Evolutionary conservation across 2,797 vertebrate species (phyloP).

Genomic region (Pteropus rufus): DNA sequence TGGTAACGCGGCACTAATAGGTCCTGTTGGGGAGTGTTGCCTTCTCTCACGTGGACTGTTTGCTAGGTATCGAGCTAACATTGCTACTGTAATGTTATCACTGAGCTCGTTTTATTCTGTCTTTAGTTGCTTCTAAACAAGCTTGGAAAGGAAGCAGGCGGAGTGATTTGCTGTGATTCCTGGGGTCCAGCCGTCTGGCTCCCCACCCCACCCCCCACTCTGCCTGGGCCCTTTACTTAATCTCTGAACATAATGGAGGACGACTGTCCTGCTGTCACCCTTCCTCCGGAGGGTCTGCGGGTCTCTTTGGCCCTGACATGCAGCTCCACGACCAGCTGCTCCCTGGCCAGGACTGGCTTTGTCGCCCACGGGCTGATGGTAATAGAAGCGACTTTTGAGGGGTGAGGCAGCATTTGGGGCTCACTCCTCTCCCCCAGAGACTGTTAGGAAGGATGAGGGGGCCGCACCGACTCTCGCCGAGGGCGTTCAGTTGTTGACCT

Average conservation of each 20-base stretch:
- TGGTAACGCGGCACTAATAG: rapidly evolving
- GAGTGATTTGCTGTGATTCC: not conserved
- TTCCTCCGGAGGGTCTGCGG: too few species aligned
- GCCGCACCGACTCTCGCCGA: rapidly evolving
- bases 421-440: too few species aligned
- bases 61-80: not conserved
- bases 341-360: not conserved
- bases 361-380: not conserved
- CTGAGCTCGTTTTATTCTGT: not conserved
- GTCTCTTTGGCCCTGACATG: not conserved
- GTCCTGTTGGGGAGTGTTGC: not conserved
- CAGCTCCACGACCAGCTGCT: not conserved
- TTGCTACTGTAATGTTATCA: not conserved
- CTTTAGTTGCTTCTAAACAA: not conserved
- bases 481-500: not conserved
- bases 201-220: not conserved
- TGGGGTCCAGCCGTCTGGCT: not conserved
- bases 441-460: not conserved
- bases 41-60: rapidly evolving
- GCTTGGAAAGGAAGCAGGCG: not conserved
- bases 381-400: not conserved
- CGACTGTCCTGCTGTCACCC: too few species aligned
- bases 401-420: not conserved
- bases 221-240: not conserved
- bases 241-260: not conserved